phyloP scores from a whole-genome alignment of 2,797 vertebrate genomes.

The Cyprinodon diabolis region DNA sequence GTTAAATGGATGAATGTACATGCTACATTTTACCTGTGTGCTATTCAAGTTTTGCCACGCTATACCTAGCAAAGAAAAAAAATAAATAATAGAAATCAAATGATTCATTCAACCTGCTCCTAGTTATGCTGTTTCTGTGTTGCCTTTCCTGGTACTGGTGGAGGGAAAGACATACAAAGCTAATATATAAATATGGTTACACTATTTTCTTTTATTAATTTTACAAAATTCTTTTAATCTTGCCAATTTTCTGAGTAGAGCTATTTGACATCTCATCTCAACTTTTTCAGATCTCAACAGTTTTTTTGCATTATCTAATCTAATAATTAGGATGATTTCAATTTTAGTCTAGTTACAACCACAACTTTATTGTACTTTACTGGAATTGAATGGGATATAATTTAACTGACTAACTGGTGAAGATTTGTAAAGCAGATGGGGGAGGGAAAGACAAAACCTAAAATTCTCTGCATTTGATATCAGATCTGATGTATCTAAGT shows the following conservation, averaged over 20 bases:
- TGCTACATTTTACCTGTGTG: constrained; percentile 44
- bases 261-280: constrained; percentile 23
- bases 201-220: constrained; percentile 23
- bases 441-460: background rate
- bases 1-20: constrained; percentile 33
- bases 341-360: constrained; percentile 21
- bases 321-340: constrained; percentile 20
- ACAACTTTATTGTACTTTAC: background rate
- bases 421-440: background rate
- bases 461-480: background rate
- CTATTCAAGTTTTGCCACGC: constrained; percentile 36
- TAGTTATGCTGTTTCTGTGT: constrained; percentile 37
- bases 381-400: background rate
- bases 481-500: background rate
- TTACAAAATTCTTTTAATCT: constrained; percentile 8
- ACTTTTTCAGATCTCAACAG: constrained; percentile 40
- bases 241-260: constrained; percentile 30
- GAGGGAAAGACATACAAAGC: constrained; percentile 54
- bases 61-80: constrained; percentile 54
- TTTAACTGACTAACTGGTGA: background rate
- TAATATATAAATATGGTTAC: constrained; percentile 68
- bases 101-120: constrained; percentile 29
- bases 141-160: constrained; percentile 35
- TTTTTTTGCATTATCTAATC: constrained; percentile 35
- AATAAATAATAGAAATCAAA: constrained; percentile 37